Conservation (phyloP, 2,113 vertebrate species). For the Lutjanus erythropterus region DNA sequence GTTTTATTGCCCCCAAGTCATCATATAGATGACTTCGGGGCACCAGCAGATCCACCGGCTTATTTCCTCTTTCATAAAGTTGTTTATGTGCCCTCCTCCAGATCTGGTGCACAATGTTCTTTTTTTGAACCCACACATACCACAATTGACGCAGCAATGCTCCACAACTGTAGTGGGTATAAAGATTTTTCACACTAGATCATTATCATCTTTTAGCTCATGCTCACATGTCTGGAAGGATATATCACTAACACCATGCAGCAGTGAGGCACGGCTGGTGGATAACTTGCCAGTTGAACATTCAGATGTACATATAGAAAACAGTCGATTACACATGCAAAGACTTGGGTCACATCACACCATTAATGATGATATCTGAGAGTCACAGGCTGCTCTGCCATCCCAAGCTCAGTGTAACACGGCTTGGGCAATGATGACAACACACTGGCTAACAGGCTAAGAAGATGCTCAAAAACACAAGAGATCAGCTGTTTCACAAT, state of each 20-base stretch:
- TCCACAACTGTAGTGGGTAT: neutral
- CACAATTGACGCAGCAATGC: slow-evolving; percentile 4
- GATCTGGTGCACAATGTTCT: neutral
- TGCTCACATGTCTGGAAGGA: neutral
- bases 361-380: no score
- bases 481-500: neutral
- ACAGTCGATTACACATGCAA: slow-evolving; percentile 6
- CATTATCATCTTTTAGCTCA: neutral
- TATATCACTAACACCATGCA: neutral
- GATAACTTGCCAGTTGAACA: neutral
- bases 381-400: neutral
- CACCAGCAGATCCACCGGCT: no score
- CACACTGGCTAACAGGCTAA: neutral
- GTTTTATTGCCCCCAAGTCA: no score
- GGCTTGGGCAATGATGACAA: neutral
- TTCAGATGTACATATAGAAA: neutral
- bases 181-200: neutral
- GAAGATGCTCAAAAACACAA: neutral
- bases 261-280: neutral
- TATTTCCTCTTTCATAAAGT: neutral
- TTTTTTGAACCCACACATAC: slow-evolving; percentile 14
- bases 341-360: neutral
- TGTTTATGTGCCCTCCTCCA: neutral
- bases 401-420: neutral
- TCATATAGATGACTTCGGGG: neutral